A percentile compares a stretch with the other conserved stretches of the same genome.
phyloP scores from a whole-genome alignment of 2,888 invertebrate species.

The Synergus itoensis region DNA sequence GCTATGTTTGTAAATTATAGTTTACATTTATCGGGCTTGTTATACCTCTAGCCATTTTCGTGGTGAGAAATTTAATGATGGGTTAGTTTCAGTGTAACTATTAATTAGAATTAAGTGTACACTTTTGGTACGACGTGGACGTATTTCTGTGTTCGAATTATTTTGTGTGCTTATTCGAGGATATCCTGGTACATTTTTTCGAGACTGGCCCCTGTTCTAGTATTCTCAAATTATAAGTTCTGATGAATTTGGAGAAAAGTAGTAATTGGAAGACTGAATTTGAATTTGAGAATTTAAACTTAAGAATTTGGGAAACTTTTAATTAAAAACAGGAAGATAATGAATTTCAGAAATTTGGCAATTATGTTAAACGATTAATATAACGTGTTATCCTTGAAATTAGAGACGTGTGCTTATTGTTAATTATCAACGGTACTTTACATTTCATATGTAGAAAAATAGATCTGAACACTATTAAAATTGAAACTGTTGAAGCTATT shows the following conservation, averaged over 20 bases:
- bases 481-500: neutral
- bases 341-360: neutral
- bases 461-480: neutral
- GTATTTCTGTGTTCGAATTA: neutral
- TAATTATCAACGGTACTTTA: neutral
- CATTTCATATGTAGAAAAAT: neutral
- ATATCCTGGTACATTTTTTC: neutral
- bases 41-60: neutral
- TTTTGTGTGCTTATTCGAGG: neutral
- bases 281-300: too few relatives aligned
- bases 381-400: neutral
- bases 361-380: neutral
- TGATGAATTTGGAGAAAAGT: too few relatives aligned
- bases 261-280: too few relatives aligned
- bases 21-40: neutral
- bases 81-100: neutral
- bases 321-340: neutral
- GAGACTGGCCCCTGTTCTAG: neutral
- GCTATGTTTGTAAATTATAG: constrained; percentile 18
- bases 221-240: neutral
- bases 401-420: neutral
- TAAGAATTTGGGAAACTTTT: too few relatives aligned
- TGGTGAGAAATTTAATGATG: constrained; percentile 24
- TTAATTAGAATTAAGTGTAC: constrained; percentile 1
- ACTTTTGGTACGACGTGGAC: neutral